phyloP scores from a whole-genome alignment of 2,113 vertebrate species.

The Gymnorhina tibicen region DNA sequence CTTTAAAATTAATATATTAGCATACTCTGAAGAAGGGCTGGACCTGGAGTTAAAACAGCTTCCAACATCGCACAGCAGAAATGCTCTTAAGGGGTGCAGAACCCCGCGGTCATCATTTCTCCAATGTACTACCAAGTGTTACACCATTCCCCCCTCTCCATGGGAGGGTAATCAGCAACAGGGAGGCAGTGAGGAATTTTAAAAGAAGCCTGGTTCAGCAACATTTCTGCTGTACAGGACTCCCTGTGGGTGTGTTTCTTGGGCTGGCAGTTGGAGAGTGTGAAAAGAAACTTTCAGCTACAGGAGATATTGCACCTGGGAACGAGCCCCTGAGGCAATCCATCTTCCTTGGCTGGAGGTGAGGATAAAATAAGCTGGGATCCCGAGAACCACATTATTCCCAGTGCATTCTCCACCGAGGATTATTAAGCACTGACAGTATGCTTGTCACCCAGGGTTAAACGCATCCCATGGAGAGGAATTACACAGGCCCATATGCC shows the following conservation, averaged over 20 bases:
- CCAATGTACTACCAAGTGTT: background rate
- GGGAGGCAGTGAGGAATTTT: background rate
- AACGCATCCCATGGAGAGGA: background rate
- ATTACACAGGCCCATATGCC: slow-evolving; percentile 16
- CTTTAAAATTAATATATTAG: background rate
- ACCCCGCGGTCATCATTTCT: background rate
- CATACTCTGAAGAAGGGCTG: background rate
- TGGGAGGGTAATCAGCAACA: background rate
- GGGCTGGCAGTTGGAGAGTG: background rate
- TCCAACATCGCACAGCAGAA: background rate
- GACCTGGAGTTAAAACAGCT: background rate
- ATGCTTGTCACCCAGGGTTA: slow-evolving; percentile 15
- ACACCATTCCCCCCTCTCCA: background rate
- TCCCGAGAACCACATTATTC: background rate
- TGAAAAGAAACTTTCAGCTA: background rate
- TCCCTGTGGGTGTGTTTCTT: background rate
- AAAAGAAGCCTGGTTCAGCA: background rate
- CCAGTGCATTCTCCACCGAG: background rate
- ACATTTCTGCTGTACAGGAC: background rate
- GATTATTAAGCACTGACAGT: background rate
- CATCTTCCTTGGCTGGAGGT: background rate
- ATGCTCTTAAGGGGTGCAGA: background rate
- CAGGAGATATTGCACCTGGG: background rate
- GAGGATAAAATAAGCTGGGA: background rate
- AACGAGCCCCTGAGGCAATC: background rate